These are phyloP conservation scores for Eristalis intricaria DNA, from an alignment of 2,888 invertebrate genomes.

Conservation along the genomic window DNA sequence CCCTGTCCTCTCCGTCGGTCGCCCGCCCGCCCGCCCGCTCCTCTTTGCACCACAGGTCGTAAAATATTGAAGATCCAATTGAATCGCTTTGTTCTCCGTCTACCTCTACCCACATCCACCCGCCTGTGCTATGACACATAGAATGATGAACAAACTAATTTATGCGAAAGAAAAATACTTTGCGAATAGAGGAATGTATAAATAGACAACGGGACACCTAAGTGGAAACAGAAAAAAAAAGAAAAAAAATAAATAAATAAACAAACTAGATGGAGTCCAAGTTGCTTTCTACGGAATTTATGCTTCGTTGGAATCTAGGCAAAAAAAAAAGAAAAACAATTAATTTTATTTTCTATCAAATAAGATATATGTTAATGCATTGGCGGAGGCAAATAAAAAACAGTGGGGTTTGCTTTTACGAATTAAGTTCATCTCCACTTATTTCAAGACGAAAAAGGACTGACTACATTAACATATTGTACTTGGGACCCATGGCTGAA, in stretches of 20 bases:
- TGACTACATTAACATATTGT: background rate
- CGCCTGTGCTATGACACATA: constrained; percentile 30
- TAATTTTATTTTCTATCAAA: constrained; percentile 32
- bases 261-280: constrained; percentile 19
- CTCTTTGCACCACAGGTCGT: constrained; percentile 14
- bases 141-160: constrained; percentile 42
- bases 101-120: background rate
- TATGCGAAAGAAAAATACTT: constrained; percentile 20
- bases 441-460: background rate
- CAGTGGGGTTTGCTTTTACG: constrained; percentile 5
- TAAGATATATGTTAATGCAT: background rate
- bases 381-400: background rate
- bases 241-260: background rate
- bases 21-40: too few species aligned
- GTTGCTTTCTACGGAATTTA: constrained; percentile 35
- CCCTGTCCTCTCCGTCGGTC: background rate
- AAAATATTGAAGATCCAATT: constrained; percentile 38
- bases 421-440: constrained; percentile 24
- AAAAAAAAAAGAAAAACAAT: constrained; percentile 9
- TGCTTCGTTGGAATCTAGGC: constrained; percentile 27
- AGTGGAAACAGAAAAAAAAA: background rate
- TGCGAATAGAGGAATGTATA: constrained; percentile 41
- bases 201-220: constrained; percentile 48
- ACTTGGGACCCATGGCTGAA: background rate
- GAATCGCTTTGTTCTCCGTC: constrained; percentile 41